Conservation (phyloP, 2,113 vertebrate species). For the Ceyx cyanopectus region DNA sequence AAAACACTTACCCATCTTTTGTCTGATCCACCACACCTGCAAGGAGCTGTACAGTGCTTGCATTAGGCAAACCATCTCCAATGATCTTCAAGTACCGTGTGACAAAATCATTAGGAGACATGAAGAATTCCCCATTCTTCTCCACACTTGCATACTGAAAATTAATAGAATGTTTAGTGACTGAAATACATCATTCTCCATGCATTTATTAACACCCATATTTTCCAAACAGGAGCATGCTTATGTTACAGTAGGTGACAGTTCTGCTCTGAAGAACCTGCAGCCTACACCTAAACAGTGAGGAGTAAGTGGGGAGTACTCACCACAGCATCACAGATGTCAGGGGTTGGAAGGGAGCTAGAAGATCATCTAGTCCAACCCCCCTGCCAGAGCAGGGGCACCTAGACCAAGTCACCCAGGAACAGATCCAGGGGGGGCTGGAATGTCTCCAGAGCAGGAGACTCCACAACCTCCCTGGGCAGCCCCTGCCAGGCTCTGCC, state of each 20-base stretch:
- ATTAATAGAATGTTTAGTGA: conserved; percentile 8
- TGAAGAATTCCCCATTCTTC: conserved; percentile 86
- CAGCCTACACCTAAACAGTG: neutral
- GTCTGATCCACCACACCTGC: conserved; percentile 89
- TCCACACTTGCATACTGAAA: conserved; percentile 87
- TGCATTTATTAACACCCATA: neutral
- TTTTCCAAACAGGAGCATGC: neutral
- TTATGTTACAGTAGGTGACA: neutral
- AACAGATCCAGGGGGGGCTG: too few species aligned
- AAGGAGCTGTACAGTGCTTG: conserved; percentile 82
- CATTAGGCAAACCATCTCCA: conserved; percentile 81
- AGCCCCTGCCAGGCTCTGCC: too few species aligned
- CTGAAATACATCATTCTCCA: neutral
- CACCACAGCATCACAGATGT: too few species aligned
- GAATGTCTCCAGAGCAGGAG: too few species aligned
- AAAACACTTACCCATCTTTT: conserved; percentile 84
- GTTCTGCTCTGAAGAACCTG: neutral
- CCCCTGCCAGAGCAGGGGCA: too few species aligned
- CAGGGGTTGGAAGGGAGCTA: too few species aligned
- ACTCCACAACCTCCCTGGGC: too few species aligned
- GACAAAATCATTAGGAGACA: conserved; percentile 88
- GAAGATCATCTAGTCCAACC: too few species aligned
- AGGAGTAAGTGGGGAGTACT: neutral
- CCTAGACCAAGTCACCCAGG: too few species aligned
- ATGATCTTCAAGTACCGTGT: conserved; percentile 83